Evolutionary conservation across 1,140 invertebrate species (phyloP).

Genomic region (Tigriopus japonicus): DNA sequence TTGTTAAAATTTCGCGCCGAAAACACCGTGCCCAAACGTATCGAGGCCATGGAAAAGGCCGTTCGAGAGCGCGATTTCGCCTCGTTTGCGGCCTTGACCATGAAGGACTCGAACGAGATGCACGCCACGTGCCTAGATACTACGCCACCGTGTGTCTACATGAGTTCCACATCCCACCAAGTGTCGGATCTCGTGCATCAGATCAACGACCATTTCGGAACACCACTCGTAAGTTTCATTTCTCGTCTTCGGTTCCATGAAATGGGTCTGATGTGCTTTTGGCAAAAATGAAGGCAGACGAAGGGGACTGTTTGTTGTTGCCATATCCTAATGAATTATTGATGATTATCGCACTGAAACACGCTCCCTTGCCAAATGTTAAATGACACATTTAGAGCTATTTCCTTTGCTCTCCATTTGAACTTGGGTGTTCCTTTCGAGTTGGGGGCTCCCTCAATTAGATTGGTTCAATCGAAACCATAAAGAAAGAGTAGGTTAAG

Average conservation of each 20-base stretch:
- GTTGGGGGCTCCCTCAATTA: no score
- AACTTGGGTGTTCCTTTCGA: no score
- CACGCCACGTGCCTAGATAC: constrained; percentile 88
- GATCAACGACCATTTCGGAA: constrained; percentile 47
- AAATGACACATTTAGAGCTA: no score
- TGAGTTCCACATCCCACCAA: constrained; percentile 65
- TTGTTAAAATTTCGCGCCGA: constrained; percentile 54
- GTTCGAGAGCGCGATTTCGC: constrained; percentile 62
- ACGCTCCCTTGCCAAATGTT: no score
- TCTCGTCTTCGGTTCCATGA: not conserved
- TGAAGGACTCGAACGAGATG: constrained; percentile 94
- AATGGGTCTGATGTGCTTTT: not conserved
- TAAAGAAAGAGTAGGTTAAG: no score
- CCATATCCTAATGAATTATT: no score
- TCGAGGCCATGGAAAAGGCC: constrained; percentile 45
- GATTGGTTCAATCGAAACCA: no score
- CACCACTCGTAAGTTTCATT: constrained; percentile 34
- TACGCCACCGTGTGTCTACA: constrained; percentile 77
- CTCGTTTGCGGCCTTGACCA: constrained; percentile 76
- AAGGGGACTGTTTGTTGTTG: no score
- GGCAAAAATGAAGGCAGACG: no score
- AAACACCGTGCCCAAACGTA: constrained; percentile 45
- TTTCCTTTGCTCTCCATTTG: no score
- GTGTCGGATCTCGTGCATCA: constrained; percentile 60
- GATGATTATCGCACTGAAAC: no score